Evolutionary conservation across 2,797 vertebrate species (phyloP).

Genomic region (Cirrhinus mrigala): DNA sequence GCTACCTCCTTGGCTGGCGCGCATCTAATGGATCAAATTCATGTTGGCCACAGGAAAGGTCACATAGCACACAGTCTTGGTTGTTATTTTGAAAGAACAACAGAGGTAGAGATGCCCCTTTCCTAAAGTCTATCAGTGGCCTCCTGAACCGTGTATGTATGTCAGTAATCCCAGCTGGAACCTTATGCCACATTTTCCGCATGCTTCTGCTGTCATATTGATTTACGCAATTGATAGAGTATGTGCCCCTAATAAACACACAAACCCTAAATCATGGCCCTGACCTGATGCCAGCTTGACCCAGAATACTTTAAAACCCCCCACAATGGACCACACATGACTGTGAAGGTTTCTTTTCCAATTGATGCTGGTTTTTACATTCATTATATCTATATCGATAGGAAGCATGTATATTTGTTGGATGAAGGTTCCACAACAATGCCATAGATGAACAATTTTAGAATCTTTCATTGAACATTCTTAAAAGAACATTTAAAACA

Average conservation of each 20-base stretch:
- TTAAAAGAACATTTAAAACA: too few relatives aligned
- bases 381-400: neutral
- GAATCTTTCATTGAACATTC: too few relatives aligned
- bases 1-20: slow-evolving; percentile 60
- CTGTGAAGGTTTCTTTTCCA: slow-evolving; percentile 18
- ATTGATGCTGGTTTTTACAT: neutral
- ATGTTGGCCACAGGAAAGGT: slow-evolving; percentile 80
- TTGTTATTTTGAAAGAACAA: slow-evolving; percentile 81
- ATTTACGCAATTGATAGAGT: slow-evolving; percentile 68
- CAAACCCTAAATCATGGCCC: slow-evolving; percentile 61
- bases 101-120: slow-evolving; percentile 66
- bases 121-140: slow-evolving; percentile 67
- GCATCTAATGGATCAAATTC: slow-evolving; percentile 76
- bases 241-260: slow-evolving; percentile 59
- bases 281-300: slow-evolving; percentile 59
- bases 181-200: slow-evolving; percentile 58
- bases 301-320: slow-evolving; percentile 31
- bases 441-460: too few relatives aligned
- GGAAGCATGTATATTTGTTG: neutral
- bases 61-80: slow-evolving; percentile 76
- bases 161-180: slow-evolving; percentile 63
- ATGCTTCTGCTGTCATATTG: slow-evolving; percentile 68
- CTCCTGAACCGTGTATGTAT: slow-evolving; percentile 59
- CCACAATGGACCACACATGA: slow-evolving; percentile 47
- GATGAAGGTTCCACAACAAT: too few relatives aligned